Evolutionary conservation across 2,113 vertebrate genomes (phyloP).

Genomic region (Albula goreensis): DNA sequence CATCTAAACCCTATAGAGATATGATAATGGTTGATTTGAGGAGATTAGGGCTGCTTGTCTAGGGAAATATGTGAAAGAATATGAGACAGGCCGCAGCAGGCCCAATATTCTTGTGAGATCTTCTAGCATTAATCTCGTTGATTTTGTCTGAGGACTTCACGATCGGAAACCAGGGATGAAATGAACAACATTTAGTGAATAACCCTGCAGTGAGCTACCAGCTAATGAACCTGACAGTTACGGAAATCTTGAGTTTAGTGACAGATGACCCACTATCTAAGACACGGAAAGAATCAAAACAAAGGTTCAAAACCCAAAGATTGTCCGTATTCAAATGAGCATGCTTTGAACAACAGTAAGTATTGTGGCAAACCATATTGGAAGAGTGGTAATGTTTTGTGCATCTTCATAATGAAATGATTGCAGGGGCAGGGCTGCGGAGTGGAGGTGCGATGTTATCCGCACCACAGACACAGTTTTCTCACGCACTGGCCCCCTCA

Average conservation of each 20-base stretch:
- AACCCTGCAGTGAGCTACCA: neutral
- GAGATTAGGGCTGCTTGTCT: slow-evolving; percentile 24
- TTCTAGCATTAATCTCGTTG: slow-evolving; percentile 20
- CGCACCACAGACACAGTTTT: neutral
- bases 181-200: neutral
- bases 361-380: no score
- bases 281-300: neutral
- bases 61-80: slow-evolving; percentile 20
- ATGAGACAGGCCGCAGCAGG: slow-evolving; percentile 22
- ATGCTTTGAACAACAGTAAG: no score
- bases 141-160: neutral
- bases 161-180: neutral
- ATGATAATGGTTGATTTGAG: slow-evolving; percentile 24
- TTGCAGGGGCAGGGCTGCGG: neutral
- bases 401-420: neutral
- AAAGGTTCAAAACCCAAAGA: no score
- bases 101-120: neutral
- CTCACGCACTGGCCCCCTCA: neutral
- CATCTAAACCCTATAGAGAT: slow-evolving; percentile 14
- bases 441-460: neutral
- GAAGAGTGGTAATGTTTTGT: no score
- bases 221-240: no score
- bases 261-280: neutral
- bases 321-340: no score
- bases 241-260: no score